Conservation (phyloP, 2,888 invertebrate species). For the Eumacrocentrus americanus region DNA sequence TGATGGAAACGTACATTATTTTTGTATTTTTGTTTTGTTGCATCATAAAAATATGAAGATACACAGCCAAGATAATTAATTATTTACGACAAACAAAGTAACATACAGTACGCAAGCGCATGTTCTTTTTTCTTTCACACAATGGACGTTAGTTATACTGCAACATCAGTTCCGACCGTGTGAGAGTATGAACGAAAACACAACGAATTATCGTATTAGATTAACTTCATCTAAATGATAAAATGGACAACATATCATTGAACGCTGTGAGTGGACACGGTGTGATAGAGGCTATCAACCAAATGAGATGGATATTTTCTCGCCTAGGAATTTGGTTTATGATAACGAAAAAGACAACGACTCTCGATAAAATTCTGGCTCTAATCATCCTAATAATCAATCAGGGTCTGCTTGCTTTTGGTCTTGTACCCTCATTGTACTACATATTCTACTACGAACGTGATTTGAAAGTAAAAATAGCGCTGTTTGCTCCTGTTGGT, state of each 20-base stretch:
- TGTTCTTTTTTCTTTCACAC: too few relatives aligned
- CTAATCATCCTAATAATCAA: slow-evolving; percentile 20
- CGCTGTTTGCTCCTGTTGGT: slow-evolving; percentile 23
- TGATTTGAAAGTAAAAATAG: slow-evolving; percentile 7
- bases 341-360: slow-evolving; percentile 19
- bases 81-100: background rate
- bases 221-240: slow-evolving; percentile 23
- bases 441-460: slow-evolving; percentile 23
- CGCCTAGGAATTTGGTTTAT: slow-evolving; percentile 29
- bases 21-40: too few relatives aligned
- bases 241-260: too few relatives aligned
- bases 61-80: too few relatives aligned
- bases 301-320: slow-evolving; percentile 14
- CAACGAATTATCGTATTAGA: too few relatives aligned
- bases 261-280: background rate
- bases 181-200: too few relatives aligned
- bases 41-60: too few relatives aligned
- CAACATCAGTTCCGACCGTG: too few relatives aligned
- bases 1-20: too few relatives aligned
- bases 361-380: slow-evolving; percentile 7
- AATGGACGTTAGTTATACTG: too few relatives aligned
- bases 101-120: slow-evolving; percentile 7
- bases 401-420: slow-evolving; percentile 15
- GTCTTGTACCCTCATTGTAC: slow-evolving; percentile 22
- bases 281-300: background rate